A percentile compares a stretch with the other conserved stretches of the same genome.
These are phyloP conservation scores for Perca schrenkii DNA, from an alignment of 2,113 vertebrate species.

Conservation along the genomic window DNA sequence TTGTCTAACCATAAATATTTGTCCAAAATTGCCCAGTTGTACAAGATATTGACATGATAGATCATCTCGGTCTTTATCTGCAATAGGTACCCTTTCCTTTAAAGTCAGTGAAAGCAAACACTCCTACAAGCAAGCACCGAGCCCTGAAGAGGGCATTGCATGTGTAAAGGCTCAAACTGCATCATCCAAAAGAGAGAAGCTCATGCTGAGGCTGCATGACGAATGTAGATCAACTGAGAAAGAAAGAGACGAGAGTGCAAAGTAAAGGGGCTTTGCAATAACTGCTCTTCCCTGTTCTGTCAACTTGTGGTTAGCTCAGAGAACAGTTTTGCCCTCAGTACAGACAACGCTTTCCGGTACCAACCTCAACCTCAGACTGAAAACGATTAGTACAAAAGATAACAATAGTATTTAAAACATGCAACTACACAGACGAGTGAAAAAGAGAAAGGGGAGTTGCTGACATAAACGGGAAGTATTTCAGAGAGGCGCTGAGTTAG, in stretches of 20 bases:
- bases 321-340: conserved; percentile 54
- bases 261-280: conserved; percentile 1
- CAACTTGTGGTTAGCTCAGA: conserved; percentile 69
- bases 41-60: background rate
- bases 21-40: background rate
- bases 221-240: conserved; percentile 40
- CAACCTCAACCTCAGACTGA: conserved; percentile 64
- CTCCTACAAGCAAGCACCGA: background rate
- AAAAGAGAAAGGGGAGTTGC: conserved; percentile 29
- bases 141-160: background rate
- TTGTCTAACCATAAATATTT: background rate
- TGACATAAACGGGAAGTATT: conserved; percentile 34
- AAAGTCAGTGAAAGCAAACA: conserved; percentile 14
- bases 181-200: conserved; percentile 25
- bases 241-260: conserved; percentile 22
- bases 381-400: conserved; percentile 41
- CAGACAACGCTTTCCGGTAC: conserved; percentile 67
- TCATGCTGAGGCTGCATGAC: background rate
- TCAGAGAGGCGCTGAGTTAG: conserved; percentile 12
- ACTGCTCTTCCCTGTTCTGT: conserved; percentile 66
- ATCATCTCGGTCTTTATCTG: background rate
- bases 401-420: conserved; percentile 5
- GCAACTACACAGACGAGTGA: background rate
- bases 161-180: conserved; percentile 16
- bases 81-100: conserved; percentile 18